These are phyloP conservation scores for Sarcophaga bullata DNA, from an alignment of 1,140 invertebrate genomes.

Conservation along the genomic window DNA sequence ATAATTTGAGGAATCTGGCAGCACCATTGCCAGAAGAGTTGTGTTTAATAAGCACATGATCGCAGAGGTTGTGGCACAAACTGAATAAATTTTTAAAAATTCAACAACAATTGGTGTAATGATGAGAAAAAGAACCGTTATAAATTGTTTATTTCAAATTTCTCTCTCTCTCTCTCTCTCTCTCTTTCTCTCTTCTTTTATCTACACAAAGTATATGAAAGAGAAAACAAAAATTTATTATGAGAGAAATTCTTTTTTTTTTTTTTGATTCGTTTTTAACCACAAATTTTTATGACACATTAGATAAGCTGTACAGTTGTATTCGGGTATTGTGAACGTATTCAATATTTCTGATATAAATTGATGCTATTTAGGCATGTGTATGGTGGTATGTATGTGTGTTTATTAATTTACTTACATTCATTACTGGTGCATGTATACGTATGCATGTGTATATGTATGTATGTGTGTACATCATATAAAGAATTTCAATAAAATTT, in stretches of 20 bases:
- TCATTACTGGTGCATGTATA: background rate
- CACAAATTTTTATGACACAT: slow-evolving; percentile 34
- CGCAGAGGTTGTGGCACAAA: background rate
- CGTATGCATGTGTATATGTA: no score
- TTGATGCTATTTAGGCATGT: background rate
- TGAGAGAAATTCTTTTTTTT: no score
- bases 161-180: no score
- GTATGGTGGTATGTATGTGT: background rate
- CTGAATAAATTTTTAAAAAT: background rate
- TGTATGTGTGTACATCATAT: no score
- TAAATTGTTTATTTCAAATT: no score
- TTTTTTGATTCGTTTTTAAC: slow-evolving; percentile 23
- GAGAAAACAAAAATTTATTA: no score
- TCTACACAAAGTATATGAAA: no score
- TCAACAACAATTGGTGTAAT: background rate
- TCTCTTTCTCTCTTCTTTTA: no score
- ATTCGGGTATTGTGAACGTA: background rate
- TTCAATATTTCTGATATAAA: no score
- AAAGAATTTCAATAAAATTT: background rate
- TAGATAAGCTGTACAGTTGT: background rate
- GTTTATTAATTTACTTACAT: slow-evolving; percentile 12
- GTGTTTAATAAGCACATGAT: background rate
- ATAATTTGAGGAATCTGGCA: no score
- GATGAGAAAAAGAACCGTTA: no score
- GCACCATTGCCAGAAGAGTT: background rate